These are phyloP conservation scores for Melanogrammus aeglefinus DNA, from an alignment of 2,797 vertebrate species.

Conservation along the genomic window DNA sequence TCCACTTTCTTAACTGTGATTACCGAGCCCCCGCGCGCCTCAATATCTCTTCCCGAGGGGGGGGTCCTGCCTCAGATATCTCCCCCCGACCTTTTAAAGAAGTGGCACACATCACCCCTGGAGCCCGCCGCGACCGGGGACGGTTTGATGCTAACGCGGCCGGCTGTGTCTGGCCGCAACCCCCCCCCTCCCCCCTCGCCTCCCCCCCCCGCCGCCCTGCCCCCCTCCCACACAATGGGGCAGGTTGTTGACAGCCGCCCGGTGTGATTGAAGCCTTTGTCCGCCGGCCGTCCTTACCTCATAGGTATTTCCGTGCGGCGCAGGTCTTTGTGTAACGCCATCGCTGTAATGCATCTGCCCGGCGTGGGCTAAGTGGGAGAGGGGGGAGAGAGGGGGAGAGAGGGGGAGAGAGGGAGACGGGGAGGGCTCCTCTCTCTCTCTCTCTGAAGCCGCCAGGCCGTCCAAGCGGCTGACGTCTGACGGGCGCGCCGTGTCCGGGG, in stretches of 20 bases:
- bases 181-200: constrained; percentile 22
- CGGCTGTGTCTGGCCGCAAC: constrained; percentile 64
- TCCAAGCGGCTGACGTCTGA: constrained; percentile 74
- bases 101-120: constrained; percentile 78
- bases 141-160: constrained; percentile 69
- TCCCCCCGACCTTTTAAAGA: constrained; percentile 60
- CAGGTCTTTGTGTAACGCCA: constrained; percentile 72
- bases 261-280: constrained; percentile 72
- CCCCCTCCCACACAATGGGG: constrained; percentile 56
- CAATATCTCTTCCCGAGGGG: constrained; percentile 62
- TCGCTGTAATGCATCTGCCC: constrained; percentile 70
- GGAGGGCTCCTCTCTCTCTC: too few relatives aligned
- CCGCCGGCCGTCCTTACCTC: constrained; percentile 65
- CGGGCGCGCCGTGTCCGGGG: constrained; percentile 65
- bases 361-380: constrained; percentile 53
- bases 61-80: constrained; percentile 61
- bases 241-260: constrained; percentile 71
- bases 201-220: constrained; percentile 18
- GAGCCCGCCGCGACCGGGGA: constrained; percentile 67
- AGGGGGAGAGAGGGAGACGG: too few relatives aligned
- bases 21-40: constrained; percentile 53
- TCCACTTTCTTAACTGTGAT: constrained; percentile 70
- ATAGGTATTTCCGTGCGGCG: constrained; percentile 68
- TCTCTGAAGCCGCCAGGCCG: constrained; percentile 60
- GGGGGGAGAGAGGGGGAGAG: constrained; percentile 43